phyloP scores from a whole-genome alignment of 2,797 vertebrate genomes.

The Eulemur coronatus region DNA sequence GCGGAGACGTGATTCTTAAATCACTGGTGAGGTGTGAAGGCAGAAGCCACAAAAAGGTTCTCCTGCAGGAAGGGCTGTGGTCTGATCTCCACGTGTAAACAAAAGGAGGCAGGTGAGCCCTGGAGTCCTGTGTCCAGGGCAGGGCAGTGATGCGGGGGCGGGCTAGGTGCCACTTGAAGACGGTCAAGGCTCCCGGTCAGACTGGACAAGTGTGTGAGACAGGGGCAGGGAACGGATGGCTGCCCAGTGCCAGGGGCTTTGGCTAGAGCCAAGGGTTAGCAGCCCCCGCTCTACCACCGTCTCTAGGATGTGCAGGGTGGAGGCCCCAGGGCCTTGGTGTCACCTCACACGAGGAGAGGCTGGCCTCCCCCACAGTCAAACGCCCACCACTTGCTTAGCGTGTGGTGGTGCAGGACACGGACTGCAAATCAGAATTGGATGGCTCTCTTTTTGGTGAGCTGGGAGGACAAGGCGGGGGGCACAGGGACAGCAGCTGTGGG shows the following conservation, averaged over 20 bases:
- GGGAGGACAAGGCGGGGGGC: background rate
- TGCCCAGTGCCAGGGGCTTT: background rate
- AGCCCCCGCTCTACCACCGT: background rate
- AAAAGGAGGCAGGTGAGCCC: background rate
- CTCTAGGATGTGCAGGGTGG: fast-evolving
- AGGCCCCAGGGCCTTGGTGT: background rate
- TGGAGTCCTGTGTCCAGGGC: background rate
- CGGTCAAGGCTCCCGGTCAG: background rate
- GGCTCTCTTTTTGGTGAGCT: too few species aligned
- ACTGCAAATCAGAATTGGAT: background rate
- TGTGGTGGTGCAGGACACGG: fast-evolving
- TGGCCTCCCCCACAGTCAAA: background rate
- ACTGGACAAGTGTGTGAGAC: fast-evolving
- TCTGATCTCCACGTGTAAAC: background rate
- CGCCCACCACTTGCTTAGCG: fast-evolving
- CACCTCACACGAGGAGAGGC: background rate
- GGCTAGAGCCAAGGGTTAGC: fast-evolving
- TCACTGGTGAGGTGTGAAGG: background rate
- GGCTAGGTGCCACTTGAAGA: background rate
- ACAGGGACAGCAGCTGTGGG: background rate
- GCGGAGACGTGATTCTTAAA: background rate
- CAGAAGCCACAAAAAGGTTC: too few species aligned
- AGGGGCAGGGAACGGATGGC: background rate
- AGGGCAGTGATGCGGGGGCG: background rate
- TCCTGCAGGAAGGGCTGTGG: background rate